Evolutionary conservation across 2,797 vertebrate species (phyloP), one percentile per base, ranked within the genome.

Genomic region (Oreochromis grahami): DNA sequence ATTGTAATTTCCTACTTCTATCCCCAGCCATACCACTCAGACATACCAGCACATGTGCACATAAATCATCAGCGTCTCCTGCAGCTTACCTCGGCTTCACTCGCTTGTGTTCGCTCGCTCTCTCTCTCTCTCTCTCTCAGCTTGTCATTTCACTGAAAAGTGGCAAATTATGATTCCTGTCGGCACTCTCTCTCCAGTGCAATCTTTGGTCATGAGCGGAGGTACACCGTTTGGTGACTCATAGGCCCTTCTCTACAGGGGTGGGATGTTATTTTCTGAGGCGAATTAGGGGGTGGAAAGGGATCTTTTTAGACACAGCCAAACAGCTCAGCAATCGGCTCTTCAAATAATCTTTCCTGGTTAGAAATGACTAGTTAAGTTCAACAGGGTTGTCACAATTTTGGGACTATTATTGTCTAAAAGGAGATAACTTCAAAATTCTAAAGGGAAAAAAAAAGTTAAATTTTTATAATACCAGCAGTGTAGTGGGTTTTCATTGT

Each of bases 161-260:
- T 89, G 84, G 68, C 68, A 84, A 83, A 94, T 93, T 92, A 81
- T 81, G 90, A 94, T 94, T 91, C 88, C 83, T 93, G 91, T 92
- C 89, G 88, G 85, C 48, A 5, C 55, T 10, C 36, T 76, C 82
- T 85, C 88, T 87, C 81, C 60, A 19, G 77, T 85, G 88, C 72
- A 82, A 14, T 89, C 85, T 82, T 87, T 79, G 26, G 78, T 84
- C 79, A 80, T 5, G 41, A 82, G 87, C 50, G 13, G 85, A 87
- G 80, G 78, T 86, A 50, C 85, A 70, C 85, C 8, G 56, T 7
- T 7, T 15, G 91, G 87, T 94, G 93, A 95, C 87, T 93, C 92
- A 91, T 56, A 83, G 78, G 65, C 77, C 65, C 89, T 88, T 76
- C 84, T 89, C 83, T 76, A 51, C 70, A 84, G 84, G 85, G 86